Base-by-base conservation (phyloP, 1,140 invertebrate species). In the Phortica variegata region DNA sequence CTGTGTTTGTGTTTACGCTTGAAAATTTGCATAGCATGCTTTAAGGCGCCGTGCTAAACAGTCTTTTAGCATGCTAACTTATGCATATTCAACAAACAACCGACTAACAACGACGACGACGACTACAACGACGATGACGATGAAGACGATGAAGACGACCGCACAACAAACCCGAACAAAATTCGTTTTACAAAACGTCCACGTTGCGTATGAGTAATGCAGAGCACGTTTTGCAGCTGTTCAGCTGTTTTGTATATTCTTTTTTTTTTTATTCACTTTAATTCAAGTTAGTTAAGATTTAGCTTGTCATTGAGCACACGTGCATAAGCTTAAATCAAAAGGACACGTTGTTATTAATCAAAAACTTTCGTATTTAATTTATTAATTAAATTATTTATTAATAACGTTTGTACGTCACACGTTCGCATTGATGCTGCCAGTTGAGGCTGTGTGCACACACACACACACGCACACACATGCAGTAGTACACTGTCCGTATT, bases 341-440 rank as follows among this genome's bases (percentile, higher is more conserved):
- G n/a, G n/a, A n/a, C n/a, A n/a, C n/a, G n/a, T 31, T 49, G 42
- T 17, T 44, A 32, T 43, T 51, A 44, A 29, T 49, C 31, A 37
- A 29, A 29, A 6, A 29, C 32, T n/a, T 10, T 6, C 23, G 23
- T 43, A 44, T 43, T 48, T 52, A 51, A 49, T 39, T 54, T 49
- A 42, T 49, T 58, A 68, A 55, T 50, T 46, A 29, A 49, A 68
- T 63, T 58, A 65, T 59, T 66, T 59, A 61, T 65, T 65, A 39
- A 65, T 46, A 40, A 31, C 33, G 43, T 43, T 52, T 52, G 51
- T 12, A 12, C 57, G 54, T 51, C 55, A 57, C 39, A 44, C n/a
- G n/a, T n/a, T n/a, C n/a, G n/a, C n/a, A 26, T 10, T 6, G 23
- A 26, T 26, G 23, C 23, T 26, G 23, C 10, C 23, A 26, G 5